Percentiles rank a stretch among this genome's conserved stretches.
phyloP scores from a whole-genome alignment of 1,140 invertebrate genomes.

The Drosophila takahashii region DNA sequence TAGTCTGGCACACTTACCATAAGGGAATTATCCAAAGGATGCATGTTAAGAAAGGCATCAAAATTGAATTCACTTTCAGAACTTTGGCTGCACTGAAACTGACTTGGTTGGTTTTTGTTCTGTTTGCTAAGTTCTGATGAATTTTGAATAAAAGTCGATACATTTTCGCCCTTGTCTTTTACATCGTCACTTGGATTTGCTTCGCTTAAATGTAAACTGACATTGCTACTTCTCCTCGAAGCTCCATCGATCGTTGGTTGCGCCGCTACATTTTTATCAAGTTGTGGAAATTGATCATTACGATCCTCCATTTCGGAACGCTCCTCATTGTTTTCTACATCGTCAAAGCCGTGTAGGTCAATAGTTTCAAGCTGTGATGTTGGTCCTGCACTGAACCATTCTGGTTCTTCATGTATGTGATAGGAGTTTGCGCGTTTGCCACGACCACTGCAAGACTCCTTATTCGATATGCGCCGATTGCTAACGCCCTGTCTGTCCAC shows the following conservation, averaged over 20 bases:
- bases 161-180: constrained; percentile 16
- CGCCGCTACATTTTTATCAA: constrained; percentile 72
- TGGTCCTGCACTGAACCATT: constrained; percentile 94
- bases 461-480: constrained; percentile 48
- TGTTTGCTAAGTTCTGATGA: not conserved
- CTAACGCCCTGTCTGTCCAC: constrained; percentile 18
- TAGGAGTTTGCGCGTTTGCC: constrained; percentile 84
- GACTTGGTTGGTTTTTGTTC: constrained; percentile 12
- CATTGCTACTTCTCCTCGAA: constrained; percentile 42
- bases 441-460: constrained; percentile 39
- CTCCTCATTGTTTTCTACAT: constrained; percentile 86
- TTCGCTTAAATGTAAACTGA: constrained; percentile 39
- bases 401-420: constrained; percentile 87
- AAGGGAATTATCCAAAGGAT: constrained; percentile 87
- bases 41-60: constrained; percentile 90
- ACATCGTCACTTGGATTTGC: not conserved
- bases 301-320: constrained; percentile 7
- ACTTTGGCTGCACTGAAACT: constrained; percentile 10
- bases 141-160: not conserved
- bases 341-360: constrained; percentile 95
- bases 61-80: constrained; percentile 84
- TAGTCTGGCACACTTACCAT: constrained; percentile 85
- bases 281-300: constrained; percentile 48
- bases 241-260: not conserved
- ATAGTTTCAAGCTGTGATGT: constrained; percentile 97